Conservation (phyloP, 1,140 invertebrate species). For the Tyrophagus putrescentiae region DNA sequence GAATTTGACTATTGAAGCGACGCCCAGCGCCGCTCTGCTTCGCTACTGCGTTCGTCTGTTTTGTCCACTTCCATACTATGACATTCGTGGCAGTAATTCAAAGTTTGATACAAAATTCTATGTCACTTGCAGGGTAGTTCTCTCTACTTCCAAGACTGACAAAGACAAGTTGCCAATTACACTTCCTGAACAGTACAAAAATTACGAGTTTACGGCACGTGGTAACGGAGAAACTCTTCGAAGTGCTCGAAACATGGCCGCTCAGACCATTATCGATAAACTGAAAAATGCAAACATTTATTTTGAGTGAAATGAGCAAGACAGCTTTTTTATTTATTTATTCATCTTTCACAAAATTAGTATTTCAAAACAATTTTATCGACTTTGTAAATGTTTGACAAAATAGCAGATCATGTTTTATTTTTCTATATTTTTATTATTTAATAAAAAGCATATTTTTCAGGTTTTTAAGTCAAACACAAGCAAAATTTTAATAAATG, state of each 20-base stretch:
- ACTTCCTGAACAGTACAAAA: neutral
- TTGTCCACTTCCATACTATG: conserved; percentile 13
- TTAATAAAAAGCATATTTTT: no score
- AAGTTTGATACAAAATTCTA: conserved; percentile 11
- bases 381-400: neutral
- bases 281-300: neutral
- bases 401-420: no score
- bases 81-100: no score
- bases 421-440: neutral
- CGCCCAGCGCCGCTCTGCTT: neutral
- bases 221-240: conserved; percentile 9
- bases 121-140: neutral
- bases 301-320: neutral
- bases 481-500: no score
- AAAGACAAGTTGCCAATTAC: neutral
- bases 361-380: neutral
- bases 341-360: no score
- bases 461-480: no score
- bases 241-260: conserved; percentile 2
- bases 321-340: no score
- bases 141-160: neutral
- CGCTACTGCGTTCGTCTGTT: conserved; percentile 4
- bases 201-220: conserved; percentile 1
- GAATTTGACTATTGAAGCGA: neutral
- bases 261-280: conserved; percentile 7